A percentile compares a stretch with the other conserved stretches of the same genome.
Conservation (phyloP, 1,140 invertebrate genomes). For the Planococcus citri region DNA sequence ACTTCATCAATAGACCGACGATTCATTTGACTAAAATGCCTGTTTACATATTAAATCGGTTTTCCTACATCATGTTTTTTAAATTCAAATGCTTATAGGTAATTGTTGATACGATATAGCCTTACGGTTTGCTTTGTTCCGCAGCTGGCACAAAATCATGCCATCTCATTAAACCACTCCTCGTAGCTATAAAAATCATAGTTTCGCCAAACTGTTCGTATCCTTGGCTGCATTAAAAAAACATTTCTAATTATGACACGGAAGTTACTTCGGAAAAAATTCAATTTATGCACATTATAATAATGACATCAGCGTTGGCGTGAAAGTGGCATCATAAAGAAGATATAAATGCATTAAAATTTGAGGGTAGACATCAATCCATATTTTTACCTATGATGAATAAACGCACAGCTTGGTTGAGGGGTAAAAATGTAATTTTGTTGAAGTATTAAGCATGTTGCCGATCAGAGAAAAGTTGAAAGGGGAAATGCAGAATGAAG, state of each 20-base stretch:
- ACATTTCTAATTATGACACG: background rate
- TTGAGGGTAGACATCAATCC: no score
- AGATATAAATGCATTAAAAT: no score
- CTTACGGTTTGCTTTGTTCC: conserved; percentile 24
- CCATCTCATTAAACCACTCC: conserved; percentile 77
- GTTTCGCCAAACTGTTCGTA: conserved; percentile 73
- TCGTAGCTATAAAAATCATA: conserved; percentile 73
- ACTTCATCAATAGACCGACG: conserved; percentile 72
- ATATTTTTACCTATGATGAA: no score
- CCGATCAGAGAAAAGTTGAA: no score
- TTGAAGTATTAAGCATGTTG: no score
- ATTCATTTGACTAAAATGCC: conserved; percentile 69
- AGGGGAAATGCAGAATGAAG: no score
- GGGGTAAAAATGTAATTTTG: no score
- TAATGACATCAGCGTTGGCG: background rate
- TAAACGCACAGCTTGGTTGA: no score
- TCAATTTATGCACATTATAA: background rate
- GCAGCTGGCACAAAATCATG: conserved; percentile 44
- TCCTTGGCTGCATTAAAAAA: conserved; percentile 48
- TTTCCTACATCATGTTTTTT: background rate
- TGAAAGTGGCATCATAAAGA: background rate
- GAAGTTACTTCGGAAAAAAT: background rate
- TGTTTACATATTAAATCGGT: conserved; percentile 21
- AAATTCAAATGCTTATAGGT: background rate
- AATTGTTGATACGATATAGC: background rate